phyloP scores from a whole-genome alignment of 1,140 invertebrate genomes.

The Dendrolimus kikuchii region DNA sequence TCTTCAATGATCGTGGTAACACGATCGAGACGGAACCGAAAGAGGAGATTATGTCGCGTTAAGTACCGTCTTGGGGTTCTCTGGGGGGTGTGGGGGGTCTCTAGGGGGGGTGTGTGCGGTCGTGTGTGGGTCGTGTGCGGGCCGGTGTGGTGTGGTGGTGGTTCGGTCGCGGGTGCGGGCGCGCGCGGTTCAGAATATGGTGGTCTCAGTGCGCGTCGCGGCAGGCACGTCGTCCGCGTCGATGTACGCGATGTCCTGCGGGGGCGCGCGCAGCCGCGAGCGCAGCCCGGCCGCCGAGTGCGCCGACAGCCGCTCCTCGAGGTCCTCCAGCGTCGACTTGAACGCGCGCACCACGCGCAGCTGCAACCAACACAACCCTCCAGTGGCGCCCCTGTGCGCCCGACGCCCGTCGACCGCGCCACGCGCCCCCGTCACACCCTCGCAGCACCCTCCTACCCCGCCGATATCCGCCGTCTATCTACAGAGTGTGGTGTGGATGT shows the following conservation, averaged over 20 bases:
- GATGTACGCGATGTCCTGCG: constrained; percentile 92
- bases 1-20: constrained; percentile 21
- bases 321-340: constrained; percentile 99
- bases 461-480: constrained; percentile 20
- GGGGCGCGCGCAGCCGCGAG: constrained; percentile 90
- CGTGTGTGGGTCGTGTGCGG: constrained; percentile 40
- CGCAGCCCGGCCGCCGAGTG: constrained; percentile 98
- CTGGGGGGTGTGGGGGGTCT: constrained; percentile 28
- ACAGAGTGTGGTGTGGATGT: constrained; percentile 64
- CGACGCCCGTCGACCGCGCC: constrained; percentile 10
- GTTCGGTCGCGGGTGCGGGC: constrained; percentile 32
- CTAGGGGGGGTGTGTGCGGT: constrained; percentile 34
- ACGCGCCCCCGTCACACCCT: constrained; percentile 12
- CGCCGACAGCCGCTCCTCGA: constrained; percentile 98
- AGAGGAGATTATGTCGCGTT: constrained; percentile 19
- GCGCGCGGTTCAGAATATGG: constrained; percentile 67
- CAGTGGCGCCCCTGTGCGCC: constrained; percentile 16
- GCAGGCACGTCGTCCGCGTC: constrained; percentile 85
- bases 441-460: constrained; percentile 8
- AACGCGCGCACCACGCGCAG: constrained; percentile 99
- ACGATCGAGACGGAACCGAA: constrained; percentile 19
- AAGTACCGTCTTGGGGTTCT: constrained; percentile 24
- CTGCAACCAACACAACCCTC: constrained; percentile 85
- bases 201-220: constrained; percentile 67
- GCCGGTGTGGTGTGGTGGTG: constrained; percentile 21